phyloP scores from a whole-genome alignment of 2,113 vertebrate genomes.

The mouse (Mus musculus) region GRCm39 chr11:110735001-110735500 shows the following conservation, averaged over 20 bases:
- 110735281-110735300: not conserved
- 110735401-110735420: not conserved
- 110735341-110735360: not conserved
- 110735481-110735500: too few species aligned
- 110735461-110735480: not conserved
- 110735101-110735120: not conserved
- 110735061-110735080: not conserved
- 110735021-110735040: not conserved
- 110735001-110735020: not conserved
- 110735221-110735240: not conserved
- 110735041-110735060: not conserved
- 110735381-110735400: not conserved
- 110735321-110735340: not conserved
- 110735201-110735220: not conserved
- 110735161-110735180: not conserved
- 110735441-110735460: rapidly evolving
- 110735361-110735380: not conserved
- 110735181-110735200: not conserved
- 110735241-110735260: not conserved
- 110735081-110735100: not conserved
- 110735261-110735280: not conserved
- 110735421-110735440: not conserved
- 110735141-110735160: not conserved
- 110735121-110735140: not conserved
- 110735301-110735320: not conserved